phyloP scores from a whole-genome alignment of 2,113 vertebrate genomes.

The Anhinga rufa region DNA sequence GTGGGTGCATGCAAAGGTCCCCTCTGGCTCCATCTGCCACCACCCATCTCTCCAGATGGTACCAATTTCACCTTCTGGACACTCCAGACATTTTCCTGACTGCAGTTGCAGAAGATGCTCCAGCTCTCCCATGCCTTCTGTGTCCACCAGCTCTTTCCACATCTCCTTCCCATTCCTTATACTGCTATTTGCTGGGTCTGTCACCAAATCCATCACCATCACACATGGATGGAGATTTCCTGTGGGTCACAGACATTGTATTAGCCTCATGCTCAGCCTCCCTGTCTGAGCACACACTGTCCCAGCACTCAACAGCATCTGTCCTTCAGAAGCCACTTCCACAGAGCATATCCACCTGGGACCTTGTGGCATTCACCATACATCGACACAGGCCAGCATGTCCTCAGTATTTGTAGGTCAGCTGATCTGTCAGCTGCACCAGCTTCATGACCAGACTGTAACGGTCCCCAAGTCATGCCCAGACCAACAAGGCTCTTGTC shows the following conservation, averaged over 20 bases:
- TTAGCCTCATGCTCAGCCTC: not conserved
- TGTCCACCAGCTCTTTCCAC: not conserved
- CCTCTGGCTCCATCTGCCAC: not conserved
- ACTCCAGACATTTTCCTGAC: not conserved
- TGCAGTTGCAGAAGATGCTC: not conserved
- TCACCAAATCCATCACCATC: not conserved
- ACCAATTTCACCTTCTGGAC: not conserved
- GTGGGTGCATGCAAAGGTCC: not conserved
- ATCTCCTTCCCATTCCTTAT: not conserved
- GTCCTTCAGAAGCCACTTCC: not conserved
- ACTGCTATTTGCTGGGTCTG: not conserved
- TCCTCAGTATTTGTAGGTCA: not conserved
- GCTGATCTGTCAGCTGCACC: not conserved
- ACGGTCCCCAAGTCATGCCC: accelerated
- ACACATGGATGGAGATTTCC: not conserved
- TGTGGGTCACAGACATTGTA: not conserved
- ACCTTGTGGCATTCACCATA: not conserved
- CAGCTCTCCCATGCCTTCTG: not conserved
- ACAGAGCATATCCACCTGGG: not conserved
- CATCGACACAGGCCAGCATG: accelerated
- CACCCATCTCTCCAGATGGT: not conserved
- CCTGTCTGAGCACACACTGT: not conserved
- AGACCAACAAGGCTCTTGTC: not conserved
- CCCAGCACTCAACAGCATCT: not conserved
- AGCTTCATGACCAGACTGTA: not conserved